Evolutionary conservation across 2,797 vertebrate species (phyloP).

Genomic region (Picus viridis): DNA sequence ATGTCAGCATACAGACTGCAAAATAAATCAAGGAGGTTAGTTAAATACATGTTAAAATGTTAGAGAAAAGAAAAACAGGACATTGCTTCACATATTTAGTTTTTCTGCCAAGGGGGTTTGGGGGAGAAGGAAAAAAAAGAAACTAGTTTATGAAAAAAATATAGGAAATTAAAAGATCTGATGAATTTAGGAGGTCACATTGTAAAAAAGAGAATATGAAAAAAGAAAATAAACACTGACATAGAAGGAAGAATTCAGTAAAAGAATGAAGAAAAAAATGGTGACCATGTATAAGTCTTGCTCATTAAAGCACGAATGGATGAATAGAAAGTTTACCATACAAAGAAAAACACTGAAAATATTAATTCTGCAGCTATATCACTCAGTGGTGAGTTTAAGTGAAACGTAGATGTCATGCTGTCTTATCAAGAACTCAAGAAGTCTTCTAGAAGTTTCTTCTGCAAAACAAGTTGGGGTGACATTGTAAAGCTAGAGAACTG

Average conservation of each 20-base stretch:
- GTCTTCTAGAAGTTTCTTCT: background rate
- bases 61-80: background rate
- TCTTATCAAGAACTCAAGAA: background rate
- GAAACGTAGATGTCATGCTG: background rate
- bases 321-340: background rate
- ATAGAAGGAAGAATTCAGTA: background rate
- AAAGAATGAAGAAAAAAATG: background rate
- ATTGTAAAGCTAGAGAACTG: background rate
- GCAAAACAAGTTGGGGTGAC: background rate
- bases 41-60: slow-evolving; percentile 11
- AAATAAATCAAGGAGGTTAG: slow-evolving; percentile 32
- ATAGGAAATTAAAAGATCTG: background rate
- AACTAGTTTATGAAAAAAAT: background rate
- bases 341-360: background rate
- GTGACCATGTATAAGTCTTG: background rate
- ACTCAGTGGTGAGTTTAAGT: background rate
- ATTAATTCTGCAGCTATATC: background rate
- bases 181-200: background rate
- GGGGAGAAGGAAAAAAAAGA: background rate
- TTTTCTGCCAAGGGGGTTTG: background rate
- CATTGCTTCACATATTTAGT: background rate
- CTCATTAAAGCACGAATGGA: background rate
- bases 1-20: slow-evolving; percentile 53
- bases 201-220: background rate
- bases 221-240: background rate